These are phyloP conservation scores for Drosophila lacertosa DNA, from an alignment of 1,140 invertebrate genomes.

Conservation along the genomic window DNA sequence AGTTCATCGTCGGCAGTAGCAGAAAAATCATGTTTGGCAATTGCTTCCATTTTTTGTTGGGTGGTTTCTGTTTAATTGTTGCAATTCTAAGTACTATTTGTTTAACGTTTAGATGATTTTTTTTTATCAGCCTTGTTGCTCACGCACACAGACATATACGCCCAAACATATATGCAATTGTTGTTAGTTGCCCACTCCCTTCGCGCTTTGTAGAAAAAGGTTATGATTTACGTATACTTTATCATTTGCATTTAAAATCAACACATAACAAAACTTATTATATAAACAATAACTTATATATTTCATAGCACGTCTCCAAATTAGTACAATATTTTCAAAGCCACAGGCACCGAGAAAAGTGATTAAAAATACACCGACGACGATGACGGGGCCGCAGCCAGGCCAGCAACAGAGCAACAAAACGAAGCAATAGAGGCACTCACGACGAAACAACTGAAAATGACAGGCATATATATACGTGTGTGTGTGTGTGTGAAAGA, in stretches of 20 bases:
- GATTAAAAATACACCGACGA: conserved; percentile 79
- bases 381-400: conserved; percentile 61
- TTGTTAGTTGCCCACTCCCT: conserved; percentile 48
- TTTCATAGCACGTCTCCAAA: conserved; percentile 49
- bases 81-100: conserved; percentile 27
- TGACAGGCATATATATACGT: conserved; percentile 35
- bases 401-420: conserved; percentile 67
- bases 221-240: conserved; percentile 23
- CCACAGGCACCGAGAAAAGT: conserved; percentile 55
- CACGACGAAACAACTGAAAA: conserved; percentile 52
- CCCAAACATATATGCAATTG: conserved; percentile 50
- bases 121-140: conserved; percentile 53
- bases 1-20: conserved; percentile 99
- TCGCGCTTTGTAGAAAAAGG: conserved; percentile 28
- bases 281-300: conserved; percentile 74
- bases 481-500: conserved; percentile 30
- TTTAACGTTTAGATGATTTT: conserved; percentile 48
- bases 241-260: conserved; percentile 30
- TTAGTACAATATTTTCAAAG: conserved; percentile 47
- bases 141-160: conserved; percentile 28
- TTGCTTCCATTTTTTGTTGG: conserved; percentile 93
- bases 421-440: conserved; percentile 51
- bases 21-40: conserved; percentile 99
- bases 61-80: conserved; percentile 41
- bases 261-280: conserved; percentile 51